These are phyloP conservation scores for Oxystoma pomonae DNA, from an alignment of 2,888 invertebrate genomes.

Conservation along the genomic window DNA sequence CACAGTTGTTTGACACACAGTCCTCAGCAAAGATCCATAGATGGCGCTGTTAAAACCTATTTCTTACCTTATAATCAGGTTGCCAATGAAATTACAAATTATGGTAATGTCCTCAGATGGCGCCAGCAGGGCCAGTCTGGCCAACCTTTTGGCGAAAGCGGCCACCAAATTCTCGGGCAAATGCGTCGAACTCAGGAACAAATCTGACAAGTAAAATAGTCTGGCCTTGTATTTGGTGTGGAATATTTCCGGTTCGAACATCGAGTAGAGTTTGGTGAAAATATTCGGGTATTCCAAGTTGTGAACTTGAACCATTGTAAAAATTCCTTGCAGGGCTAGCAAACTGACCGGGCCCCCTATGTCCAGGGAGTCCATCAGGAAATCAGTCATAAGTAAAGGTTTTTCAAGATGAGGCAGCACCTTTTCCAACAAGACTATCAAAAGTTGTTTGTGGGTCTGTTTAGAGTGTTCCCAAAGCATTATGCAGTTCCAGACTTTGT, in stretches of 20 bases:
- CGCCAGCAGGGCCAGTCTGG: constrained; percentile 78
- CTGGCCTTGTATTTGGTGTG: constrained; percentile 85
- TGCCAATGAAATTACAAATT: constrained; percentile 78
- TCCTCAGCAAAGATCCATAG: no score
- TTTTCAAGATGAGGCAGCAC: constrained; percentile 75
- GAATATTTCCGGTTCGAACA: constrained; percentile 89
- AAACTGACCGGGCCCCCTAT: constrained; percentile 84
- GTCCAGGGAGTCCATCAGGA: constrained; percentile 85
- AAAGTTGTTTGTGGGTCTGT: constrained; percentile 70
- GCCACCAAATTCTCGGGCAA: constrained; percentile 88
- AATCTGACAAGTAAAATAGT: constrained; percentile 82
- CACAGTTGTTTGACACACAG: no score
- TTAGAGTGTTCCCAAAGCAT: constrained; percentile 67
- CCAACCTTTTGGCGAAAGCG: constrained; percentile 86
- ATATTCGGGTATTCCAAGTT: constrained; percentile 96
- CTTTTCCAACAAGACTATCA: constrained; percentile 77
- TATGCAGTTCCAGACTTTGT: constrained; percentile 73
- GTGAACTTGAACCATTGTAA: constrained; percentile 82
- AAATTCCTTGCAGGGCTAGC: constrained; percentile 87
- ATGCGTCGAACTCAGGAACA: constrained; percentile 93
- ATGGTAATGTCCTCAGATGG: constrained; percentile 74
- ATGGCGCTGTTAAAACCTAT: no score
- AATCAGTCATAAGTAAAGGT: constrained; percentile 84
- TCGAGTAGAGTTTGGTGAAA: constrained; percentile 89
- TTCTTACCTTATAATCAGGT: constrained; percentile 62